A percentile compares a stretch with the other conserved stretches of the same genome.
Conservation (phyloP, 2,797 vertebrate species). For the Gallirallus australis region DNA sequence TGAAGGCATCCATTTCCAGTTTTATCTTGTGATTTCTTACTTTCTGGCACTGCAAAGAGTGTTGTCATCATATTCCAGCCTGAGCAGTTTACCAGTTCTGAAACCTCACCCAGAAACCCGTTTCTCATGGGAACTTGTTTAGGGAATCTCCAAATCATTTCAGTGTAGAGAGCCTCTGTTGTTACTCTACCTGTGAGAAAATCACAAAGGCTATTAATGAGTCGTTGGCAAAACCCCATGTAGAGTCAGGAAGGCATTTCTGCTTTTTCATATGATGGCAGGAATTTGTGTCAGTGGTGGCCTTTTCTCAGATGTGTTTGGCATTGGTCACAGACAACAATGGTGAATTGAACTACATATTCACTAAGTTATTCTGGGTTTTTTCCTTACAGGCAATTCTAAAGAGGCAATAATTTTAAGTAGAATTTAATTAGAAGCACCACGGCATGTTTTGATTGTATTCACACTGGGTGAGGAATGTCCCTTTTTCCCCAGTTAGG, state of each 20-base stretch:
- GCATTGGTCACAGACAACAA: neutral
- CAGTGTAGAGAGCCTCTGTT: neutral
- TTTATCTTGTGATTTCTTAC: neutral
- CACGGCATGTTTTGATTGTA: neutral
- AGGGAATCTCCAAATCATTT: conserved; percentile 57
- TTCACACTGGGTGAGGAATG: conserved; percentile 12
- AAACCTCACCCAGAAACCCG: conserved; percentile 23
- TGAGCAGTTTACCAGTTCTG: neutral
- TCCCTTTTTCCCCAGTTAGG: neutral
- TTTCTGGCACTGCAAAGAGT: neutral
- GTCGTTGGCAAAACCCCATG: neutral
- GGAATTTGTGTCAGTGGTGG: conserved; percentile 48
- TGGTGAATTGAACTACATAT: neutral
- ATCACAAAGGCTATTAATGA: conserved; percentile 8
- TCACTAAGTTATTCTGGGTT: conserved; percentile 13
- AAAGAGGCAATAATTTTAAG: conserved; percentile 5
- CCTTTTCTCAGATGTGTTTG: conserved; percentile 54
- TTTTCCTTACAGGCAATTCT: conserved; percentile 34
- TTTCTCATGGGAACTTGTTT: conserved; percentile 24
- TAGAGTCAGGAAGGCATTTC: conserved; percentile 36
- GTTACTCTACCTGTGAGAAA: neutral
- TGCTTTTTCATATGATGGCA: neutral
- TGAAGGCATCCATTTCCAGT: neutral
- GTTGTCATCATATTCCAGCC: neutral
- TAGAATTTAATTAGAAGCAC: neutral